Evolutionary conservation across 1,140 invertebrate species (phyloP).

Genomic region (Hypothenemus hampei): DNA sequence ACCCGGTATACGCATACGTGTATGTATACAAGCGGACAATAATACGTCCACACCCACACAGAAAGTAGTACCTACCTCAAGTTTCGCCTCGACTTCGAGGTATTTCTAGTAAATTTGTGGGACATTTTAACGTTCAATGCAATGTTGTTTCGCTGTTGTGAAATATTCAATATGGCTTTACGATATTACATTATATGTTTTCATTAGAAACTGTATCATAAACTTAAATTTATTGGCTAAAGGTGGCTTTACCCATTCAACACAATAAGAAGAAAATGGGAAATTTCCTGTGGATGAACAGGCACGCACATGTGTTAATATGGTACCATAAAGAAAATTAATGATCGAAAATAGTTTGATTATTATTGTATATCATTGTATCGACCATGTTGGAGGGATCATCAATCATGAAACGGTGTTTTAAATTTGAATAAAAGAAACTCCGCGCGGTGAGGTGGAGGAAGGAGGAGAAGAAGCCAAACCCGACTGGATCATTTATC

Average conservation of each 20-base stretch:
- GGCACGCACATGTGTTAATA: too few relatives aligned
- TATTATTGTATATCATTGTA: slow-evolving; percentile 6
- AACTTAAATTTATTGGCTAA: slow-evolving; percentile 24
- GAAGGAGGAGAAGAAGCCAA: slow-evolving; percentile 4
- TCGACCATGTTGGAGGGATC: neutral
- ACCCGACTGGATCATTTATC: slow-evolving; percentile 17
- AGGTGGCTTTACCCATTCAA: too few relatives aligned
- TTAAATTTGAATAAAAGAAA: slow-evolving; percentile 25
- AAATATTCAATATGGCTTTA: slow-evolving; percentile 28
- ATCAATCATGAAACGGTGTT: slow-evolving; percentile 13
- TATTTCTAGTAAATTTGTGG: slow-evolving; percentile 29
- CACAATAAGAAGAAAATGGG: too few relatives aligned
- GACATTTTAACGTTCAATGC: slow-evolving; percentile 30
- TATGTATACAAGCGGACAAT: slow-evolving; percentile 12
- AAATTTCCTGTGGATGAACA: too few relatives aligned
- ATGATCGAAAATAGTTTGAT: slow-evolving; percentile 18
- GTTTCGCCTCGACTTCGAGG: too few relatives aligned
- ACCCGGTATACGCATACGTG: slow-evolving; percentile 12
- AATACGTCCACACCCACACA: slow-evolving; percentile 26
- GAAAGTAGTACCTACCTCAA: too few relatives aligned
- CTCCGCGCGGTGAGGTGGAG: too few relatives aligned
- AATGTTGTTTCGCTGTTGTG: slow-evolving; percentile 25
- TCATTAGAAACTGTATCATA: slow-evolving; percentile 29
- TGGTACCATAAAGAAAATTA: slow-evolving; percentile 23
- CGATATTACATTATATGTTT: slow-evolving; percentile 26